Evolutionary conservation across 2,797 vertebrate genomes (phyloP), one percentile per base, ranked within the genome.

Genomic region (Poeciliopsis presidionis): DNA sequence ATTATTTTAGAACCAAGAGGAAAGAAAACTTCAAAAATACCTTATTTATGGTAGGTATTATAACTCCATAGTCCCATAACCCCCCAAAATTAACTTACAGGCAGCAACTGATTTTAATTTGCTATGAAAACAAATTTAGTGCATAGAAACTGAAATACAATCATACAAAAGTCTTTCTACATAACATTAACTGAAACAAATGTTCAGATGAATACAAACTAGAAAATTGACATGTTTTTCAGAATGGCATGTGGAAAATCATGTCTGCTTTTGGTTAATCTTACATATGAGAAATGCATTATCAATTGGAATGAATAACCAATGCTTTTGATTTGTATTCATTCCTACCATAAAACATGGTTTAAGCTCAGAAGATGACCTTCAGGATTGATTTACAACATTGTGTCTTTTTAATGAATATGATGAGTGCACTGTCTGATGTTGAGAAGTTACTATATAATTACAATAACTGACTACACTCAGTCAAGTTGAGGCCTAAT

Each of bases 401-500:
- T 16, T 83, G 55, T 39, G 13, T 81, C 18, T 72, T 85, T 88
- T 84, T 72, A 81, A 84, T 76, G 55, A 86, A 65, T 65, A 25
- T n/a, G 63, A 78, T 79, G 30, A 86, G 73, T 71, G 43, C 33
- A 59, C 33, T 25, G 79, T 81, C 86, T 88, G 85, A 88, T 89
- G 75, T 78, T 55, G 57, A 84, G 74, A 80, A 76, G 61, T 78
- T 90, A 81, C 82, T 63, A 51, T 73, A 90, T 81, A 91, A 86
- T 88, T 85, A 81, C 77, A 85, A 87, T 81, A 89, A 81, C 83
- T 72, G 71, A 85, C 77, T 71, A 82, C 74, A 77, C 51, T n/a
- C 75, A 89, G 82, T 90, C 89, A 88, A 88, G 87, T 86, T 20
- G 71, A 81, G 79, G 84, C 80, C 80, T 71, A 88, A 93, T 93